phyloP scores from a whole-genome alignment of 2,113 vertebrate species.

The Caranx ignobilis region DNA sequence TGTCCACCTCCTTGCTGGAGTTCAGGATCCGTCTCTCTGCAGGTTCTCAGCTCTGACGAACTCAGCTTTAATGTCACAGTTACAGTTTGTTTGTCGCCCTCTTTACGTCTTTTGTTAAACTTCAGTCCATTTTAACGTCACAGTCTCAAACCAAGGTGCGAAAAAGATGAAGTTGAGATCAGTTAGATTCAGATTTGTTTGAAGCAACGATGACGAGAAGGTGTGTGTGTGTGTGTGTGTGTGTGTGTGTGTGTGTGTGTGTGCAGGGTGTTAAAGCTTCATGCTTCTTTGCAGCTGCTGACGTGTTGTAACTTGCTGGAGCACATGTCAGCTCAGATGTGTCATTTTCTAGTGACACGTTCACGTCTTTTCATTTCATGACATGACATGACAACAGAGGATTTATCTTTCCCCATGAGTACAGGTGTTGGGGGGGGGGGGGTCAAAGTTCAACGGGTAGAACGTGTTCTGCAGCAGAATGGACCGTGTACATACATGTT shows the following conservation, averaged over 20 bases:
- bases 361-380: background rate
- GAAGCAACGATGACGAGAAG: too few relatives aligned
- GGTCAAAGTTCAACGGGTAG: background rate
- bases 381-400: background rate
- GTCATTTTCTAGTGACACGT: background rate
- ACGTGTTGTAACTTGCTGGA: background rate
- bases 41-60: too few relatives aligned
- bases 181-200: background rate
- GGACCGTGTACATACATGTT: background rate
- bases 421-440: too few relatives aligned
- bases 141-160: background rate
- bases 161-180: background rate
- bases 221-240: too few relatives aligned
- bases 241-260: too few relatives aligned
- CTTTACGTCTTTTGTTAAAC: background rate
- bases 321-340: constrained; percentile 5
- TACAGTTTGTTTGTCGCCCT: background rate
- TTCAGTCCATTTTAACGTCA: constrained; percentile 8
- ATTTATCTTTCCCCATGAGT: background rate
- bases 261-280: background rate
- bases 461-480: background rate
- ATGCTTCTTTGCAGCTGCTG: constrained; percentile 13
- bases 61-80: too few relatives aligned
- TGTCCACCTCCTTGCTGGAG: background rate
- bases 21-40: too few relatives aligned